These are phyloP conservation scores for Octopus bimaculoides DNA, from an alignment of 1,140 invertebrate species.

Conservation along the genomic window DNA sequence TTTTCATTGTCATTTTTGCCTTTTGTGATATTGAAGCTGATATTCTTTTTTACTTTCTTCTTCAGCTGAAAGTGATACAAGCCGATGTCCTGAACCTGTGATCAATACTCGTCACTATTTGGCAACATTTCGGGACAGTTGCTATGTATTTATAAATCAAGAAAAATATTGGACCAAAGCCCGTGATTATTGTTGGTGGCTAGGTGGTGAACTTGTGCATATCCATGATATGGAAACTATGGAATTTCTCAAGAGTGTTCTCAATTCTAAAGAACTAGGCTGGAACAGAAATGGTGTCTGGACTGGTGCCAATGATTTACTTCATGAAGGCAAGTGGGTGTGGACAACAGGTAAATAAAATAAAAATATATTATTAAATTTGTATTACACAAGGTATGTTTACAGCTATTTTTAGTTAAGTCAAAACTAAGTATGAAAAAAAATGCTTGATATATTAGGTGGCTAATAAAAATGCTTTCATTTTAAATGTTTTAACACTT, in stretches of 20 bases:
- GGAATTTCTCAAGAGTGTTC: conserved; percentile 34
- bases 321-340: conserved; percentile 25
- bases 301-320: conserved; percentile 31
- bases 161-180: conserved; percentile 41
- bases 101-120: conserved; percentile 14
- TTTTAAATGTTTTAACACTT: too few relatives aligned
- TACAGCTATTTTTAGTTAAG: too few relatives aligned
- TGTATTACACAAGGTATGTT: background rate
- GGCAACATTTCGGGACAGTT: conserved; percentile 24
- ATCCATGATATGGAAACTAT: conserved; percentile 31
- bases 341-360: conserved; percentile 38
- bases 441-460: too few relatives aligned
- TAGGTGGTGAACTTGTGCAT: conserved; percentile 37
- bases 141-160: conserved; percentile 39
- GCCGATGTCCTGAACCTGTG: conserved; percentile 15
- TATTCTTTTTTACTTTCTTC: background rate
- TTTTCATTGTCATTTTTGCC: too few relatives aligned
- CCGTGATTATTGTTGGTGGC: conserved; percentile 29
- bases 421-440: too few relatives aligned
- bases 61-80: conserved; percentile 8
- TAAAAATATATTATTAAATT: background rate
- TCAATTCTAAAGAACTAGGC: conserved; percentile 31
- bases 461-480: too few relatives aligned
- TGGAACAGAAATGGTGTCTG: conserved; percentile 41
- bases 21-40: background rate